phyloP scores from a whole-genome alignment of 1,140 invertebrate species.

The Mya arenaria region DNA sequence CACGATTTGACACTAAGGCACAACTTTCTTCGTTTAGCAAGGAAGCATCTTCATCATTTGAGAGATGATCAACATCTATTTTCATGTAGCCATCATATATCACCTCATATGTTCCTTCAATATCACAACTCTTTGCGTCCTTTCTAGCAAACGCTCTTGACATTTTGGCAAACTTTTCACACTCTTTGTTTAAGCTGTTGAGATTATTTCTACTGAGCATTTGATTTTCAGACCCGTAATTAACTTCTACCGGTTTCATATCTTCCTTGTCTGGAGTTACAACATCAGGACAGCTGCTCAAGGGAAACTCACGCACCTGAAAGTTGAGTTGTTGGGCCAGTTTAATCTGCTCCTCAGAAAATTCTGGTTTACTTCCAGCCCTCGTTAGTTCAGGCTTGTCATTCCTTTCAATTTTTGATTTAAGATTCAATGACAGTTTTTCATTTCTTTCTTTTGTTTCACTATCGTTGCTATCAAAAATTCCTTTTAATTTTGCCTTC shows the following conservation, averaged over 20 bases:
- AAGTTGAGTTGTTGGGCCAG: constrained; percentile 53
- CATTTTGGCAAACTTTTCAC: too few species aligned
- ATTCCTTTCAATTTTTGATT: too few species aligned
- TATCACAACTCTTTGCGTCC: too few species aligned
- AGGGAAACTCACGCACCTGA: constrained; percentile 69
- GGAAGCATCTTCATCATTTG: background rate
- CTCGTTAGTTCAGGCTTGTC: background rate
- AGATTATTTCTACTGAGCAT: too few species aligned
- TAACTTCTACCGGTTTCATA: too few species aligned
- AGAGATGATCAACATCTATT: constrained; percentile 1
- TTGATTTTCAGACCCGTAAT: too few species aligned
- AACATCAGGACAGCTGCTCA: constrained; percentile 63
- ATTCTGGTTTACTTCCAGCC: background rate
- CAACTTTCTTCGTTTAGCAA: background rate
- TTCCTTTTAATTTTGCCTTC: constrained; percentile 39
- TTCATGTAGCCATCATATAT: constrained; percentile 50
- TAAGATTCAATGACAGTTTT: too few species aligned
- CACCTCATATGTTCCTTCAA: too few species aligned
- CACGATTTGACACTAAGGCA: constrained; percentile 4
- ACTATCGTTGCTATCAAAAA: constrained; percentile 35
- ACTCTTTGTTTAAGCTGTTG: too few species aligned
- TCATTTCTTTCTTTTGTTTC: background rate
- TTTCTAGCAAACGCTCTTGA: too few species aligned
- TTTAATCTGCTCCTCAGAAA: constrained; percentile 26
- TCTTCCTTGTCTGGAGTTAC: constrained; percentile 29